phyloP scores from a whole-genome alignment of 2,888 invertebrate species.

The Scotopteryx bipunctaria region DNA sequence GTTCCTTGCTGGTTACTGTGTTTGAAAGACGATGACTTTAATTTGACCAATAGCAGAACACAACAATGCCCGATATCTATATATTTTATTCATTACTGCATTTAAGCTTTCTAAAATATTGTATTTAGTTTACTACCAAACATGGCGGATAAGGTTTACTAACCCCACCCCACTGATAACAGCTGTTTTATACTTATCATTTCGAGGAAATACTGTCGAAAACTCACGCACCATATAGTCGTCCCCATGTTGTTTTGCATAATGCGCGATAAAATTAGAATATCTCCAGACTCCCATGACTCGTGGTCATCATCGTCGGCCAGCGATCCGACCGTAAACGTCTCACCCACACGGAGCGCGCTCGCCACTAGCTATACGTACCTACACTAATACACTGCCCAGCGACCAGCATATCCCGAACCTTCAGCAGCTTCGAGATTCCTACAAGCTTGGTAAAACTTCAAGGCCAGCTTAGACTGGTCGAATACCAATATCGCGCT shows the following conservation, averaged over 20 bases:
- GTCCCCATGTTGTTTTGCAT: slow-evolving; percentile 4
- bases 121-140: too few species aligned
- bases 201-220: slow-evolving; percentile 1
- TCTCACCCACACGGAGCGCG: slow-evolving; percentile 81
- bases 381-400: slow-evolving; percentile 66
- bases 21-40: background rate
- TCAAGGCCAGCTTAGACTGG: slow-evolving; percentile 53
- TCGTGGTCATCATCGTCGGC: slow-evolving; percentile 68
- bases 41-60: too few species aligned
- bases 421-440: slow-evolving; percentile 41
- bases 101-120: too few species aligned
- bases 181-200: background rate
- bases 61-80: too few species aligned
- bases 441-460: slow-evolving; percentile 38
- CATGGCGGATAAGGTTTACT: too few species aligned
- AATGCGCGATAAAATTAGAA: slow-evolving; percentile 8
- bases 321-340: slow-evolving; percentile 82
- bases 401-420: slow-evolving; percentile 49
- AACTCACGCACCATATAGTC: background rate
- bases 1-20: background rate
- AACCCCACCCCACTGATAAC: too few species aligned
- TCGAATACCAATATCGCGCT: slow-evolving; percentile 71
- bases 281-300: slow-evolving; percentile 14
- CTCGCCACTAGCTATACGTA: slow-evolving; percentile 75
- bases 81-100: too few species aligned